These are phyloP conservation scores for Microplitis manilae DNA, from an alignment of 2,888 invertebrate genomes.

Conservation along the genomic window DNA sequence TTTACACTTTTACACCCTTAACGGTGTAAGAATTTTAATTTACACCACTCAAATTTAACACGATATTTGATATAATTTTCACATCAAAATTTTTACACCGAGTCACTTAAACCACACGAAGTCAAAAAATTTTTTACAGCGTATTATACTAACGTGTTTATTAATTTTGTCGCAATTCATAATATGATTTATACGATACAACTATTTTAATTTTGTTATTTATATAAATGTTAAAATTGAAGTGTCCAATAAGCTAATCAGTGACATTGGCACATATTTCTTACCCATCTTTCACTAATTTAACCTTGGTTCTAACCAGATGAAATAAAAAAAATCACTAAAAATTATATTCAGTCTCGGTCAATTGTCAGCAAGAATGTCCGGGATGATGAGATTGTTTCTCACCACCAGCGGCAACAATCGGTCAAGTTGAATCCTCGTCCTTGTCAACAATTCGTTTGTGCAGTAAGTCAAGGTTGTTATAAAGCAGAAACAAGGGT, in stretches of 20 bases:
- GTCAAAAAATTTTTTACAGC: too few species aligned
- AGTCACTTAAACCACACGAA: too few species aligned
- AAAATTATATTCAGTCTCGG: not conserved
- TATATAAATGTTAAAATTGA: not conserved
- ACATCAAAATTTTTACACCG: too few species aligned
- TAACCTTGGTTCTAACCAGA: not conserved
- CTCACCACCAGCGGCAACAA: slow-evolving; percentile 49
- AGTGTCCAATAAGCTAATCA: slow-evolving; percentile 3
- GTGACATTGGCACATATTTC: slow-evolving; percentile 11
- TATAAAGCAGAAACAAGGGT: slow-evolving; percentile 41
- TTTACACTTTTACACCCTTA: too few species aligned
- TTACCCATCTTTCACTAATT: slow-evolving; percentile 2
- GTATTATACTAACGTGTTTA: too few species aligned
- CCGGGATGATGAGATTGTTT: not conserved
- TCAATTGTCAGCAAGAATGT: slow-evolving; percentile 4
- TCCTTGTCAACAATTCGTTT: slow-evolving; percentile 58
- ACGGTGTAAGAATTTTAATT: too few species aligned
- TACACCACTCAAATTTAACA: too few species aligned
- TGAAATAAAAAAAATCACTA: not conserved
- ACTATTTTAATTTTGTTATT: not conserved
- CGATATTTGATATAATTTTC: too few species aligned
- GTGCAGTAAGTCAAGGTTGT: slow-evolving; percentile 63
- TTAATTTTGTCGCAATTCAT: not conserved
- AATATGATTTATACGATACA: not conserved
- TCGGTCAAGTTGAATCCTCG: slow-evolving; percentile 62